These are phyloP conservation scores for Muricea muricata DNA, from an alignment of 92 coral and sea anemone species.

Conservation along the genomic window DNA sequence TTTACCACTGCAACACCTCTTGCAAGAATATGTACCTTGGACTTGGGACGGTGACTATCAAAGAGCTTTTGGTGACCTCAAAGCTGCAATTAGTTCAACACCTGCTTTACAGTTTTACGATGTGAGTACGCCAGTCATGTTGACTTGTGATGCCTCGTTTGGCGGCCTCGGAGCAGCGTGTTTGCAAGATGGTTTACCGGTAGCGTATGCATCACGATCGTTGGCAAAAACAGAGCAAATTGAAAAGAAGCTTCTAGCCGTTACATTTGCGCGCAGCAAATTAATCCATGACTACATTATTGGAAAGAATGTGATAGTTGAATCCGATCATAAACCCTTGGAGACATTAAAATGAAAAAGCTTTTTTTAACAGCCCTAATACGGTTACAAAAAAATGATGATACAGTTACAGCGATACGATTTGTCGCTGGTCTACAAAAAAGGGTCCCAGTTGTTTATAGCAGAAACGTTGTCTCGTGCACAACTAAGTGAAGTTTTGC, in stretches of 20 bases:
- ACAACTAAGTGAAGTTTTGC: conserved; percentile 1
- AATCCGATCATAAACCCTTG: too few species aligned
- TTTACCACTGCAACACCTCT: conserved; percentile 44
- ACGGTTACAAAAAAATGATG: conserved; percentile 56
- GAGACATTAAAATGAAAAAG: conserved; percentile 46
- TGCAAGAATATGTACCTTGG: conserved; percentile 10
- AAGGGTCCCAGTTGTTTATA: too few species aligned
- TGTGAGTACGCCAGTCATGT: conserved; percentile 33
- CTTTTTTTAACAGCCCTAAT: conserved; percentile 53
- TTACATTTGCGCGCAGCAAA: conserved; percentile 43
- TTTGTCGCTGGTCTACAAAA: too few species aligned
- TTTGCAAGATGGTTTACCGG: conserved; percentile 53
- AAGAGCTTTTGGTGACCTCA: conserved; percentile 38
- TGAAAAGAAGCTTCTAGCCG: conserved; percentile 60
- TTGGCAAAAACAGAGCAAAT: conserved; percentile 41
- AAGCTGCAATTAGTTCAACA: conserved; percentile 30
- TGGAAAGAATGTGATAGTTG: conserved; percentile 44
- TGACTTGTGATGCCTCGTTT: conserved; percentile 50
- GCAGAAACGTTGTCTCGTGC: too few species aligned
- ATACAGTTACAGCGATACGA: conserved; percentile 58
- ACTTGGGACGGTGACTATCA: conserved; percentile 30
- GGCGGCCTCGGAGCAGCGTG: too few species aligned
- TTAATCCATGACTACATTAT: conserved; percentile 49
- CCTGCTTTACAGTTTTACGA: conserved; percentile 46
- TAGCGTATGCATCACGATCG: conserved; percentile 51